Conservation (phyloP, 2,797 vertebrate genomes). For the Notoglanidium macrostoma region DNA sequence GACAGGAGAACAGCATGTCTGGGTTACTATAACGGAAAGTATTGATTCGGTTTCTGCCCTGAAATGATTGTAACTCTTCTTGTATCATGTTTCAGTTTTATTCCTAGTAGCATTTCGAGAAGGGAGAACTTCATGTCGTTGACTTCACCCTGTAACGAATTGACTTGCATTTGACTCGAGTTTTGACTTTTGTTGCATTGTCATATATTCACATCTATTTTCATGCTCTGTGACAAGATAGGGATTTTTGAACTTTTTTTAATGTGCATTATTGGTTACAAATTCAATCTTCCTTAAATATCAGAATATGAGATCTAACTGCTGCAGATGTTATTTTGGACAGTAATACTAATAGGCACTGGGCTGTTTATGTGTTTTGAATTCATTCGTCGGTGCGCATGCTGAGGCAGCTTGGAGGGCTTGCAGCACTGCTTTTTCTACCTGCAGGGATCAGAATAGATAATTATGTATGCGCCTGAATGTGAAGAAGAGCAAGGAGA, state of each 20-base stretch:
- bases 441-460: conserved; percentile 38
- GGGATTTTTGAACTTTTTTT: background rate
- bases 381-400: background rate
- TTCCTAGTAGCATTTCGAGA: background rate
- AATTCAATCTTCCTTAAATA: background rate
- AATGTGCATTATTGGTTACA: background rate
- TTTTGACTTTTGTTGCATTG: background rate
- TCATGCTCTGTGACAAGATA: background rate
- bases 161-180: background rate
- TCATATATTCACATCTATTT: background rate
- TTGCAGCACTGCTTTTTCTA: conserved; percentile 33
- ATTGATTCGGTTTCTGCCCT: conserved; percentile 12
- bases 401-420: conserved; percentile 20
- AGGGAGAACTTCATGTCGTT: background rate
- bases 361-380: conserved; percentile 22
- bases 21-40: conserved; percentile 23
- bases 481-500: conserved; percentile 12
- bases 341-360: conserved; percentile 17
- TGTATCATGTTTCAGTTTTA: conserved; percentile 2
- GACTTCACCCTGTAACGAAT: conserved; percentile 1
- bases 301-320: conserved; percentile 1
- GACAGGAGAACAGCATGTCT: background rate
- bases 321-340: conserved; percentile 26
- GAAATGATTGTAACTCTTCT: conserved; percentile 25
- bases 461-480: conserved; percentile 47